These are phyloP conservation scores for Tachycineta bicolor DNA, from an alignment of 2,113 vertebrate species.

Conservation along the genomic window DNA sequence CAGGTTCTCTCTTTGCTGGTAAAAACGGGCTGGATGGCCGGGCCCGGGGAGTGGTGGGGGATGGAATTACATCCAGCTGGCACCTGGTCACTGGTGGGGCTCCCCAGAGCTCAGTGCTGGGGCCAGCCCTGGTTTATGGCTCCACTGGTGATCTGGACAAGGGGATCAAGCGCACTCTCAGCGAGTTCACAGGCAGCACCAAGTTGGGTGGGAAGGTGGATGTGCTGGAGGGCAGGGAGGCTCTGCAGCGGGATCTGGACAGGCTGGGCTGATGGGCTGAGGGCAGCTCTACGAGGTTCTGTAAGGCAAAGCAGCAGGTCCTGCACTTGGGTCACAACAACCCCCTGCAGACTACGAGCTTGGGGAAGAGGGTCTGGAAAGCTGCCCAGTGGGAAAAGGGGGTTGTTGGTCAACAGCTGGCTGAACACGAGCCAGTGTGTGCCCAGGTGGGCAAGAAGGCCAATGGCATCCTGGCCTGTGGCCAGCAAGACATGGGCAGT, in stretches of 20 bases:
- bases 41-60: neutral
- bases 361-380: neutral
- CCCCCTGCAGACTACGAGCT: neutral
- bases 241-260: neutral
- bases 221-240: neutral
- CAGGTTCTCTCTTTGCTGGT: neutral
- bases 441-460: neutral
- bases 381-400: neutral
- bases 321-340: neutral
- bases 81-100: neutral
- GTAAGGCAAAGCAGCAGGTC: neutral
- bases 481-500: neutral
- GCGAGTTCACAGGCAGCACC: neutral
- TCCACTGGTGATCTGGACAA: neutral
- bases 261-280: neutral
- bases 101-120: neutral
- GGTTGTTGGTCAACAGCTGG: neutral
- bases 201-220: neutral
- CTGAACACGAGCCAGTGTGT: neutral
- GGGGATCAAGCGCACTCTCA: neutral
- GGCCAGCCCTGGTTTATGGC: neutral
- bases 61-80: neutral
- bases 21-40: rapidly evolving
- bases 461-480: neutral
- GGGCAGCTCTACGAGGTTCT: neutral